phyloP scores from a whole-genome alignment of 2,888 invertebrate species.

The Himalopsyche kuldschensis region DNA sequence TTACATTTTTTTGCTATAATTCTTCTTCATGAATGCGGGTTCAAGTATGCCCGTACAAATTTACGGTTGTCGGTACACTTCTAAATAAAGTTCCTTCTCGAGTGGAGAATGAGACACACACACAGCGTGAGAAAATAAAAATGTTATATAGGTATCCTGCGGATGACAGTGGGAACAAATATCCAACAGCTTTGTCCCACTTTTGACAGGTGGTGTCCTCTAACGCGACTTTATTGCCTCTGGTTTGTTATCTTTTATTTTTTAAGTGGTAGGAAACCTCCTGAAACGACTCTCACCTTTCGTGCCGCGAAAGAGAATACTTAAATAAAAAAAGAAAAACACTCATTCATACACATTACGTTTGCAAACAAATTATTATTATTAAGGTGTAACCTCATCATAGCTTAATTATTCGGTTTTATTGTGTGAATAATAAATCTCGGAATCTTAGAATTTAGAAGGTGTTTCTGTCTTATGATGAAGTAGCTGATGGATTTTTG shows the following conservation, averaged over 20 bases:
- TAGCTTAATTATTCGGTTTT: too few relatives aligned
- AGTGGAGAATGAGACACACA: neutral
- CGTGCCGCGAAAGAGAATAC: neutral
- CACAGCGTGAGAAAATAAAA: neutral
- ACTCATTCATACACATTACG: neutral
- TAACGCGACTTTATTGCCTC: neutral
- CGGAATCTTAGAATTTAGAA: too few relatives aligned
- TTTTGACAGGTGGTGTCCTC: conserved; percentile 1
- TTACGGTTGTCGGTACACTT: neutral
- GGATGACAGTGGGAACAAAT: neutral
- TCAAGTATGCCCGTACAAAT: neutral
- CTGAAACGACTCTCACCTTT: neutral
- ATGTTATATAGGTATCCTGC: neutral
- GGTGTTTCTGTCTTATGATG: too few relatives aligned
- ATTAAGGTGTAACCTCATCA: too few relatives aligned
- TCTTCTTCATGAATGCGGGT: neutral
- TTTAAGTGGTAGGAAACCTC: neutral
- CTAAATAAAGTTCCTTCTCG: neutral
- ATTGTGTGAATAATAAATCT: too few relatives aligned
- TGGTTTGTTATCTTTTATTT: neutral
- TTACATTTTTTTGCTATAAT: neutral
- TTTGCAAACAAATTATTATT: neutral
- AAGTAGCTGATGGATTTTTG: too few relatives aligned
- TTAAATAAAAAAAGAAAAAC: neutral
- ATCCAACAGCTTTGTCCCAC: neutral